Percentiles rank a stretch among this genome's conserved stretches.
Conservation (phyloP, 2,888 invertebrate genomes). For the Sarcophaga subvicina region DNA sequence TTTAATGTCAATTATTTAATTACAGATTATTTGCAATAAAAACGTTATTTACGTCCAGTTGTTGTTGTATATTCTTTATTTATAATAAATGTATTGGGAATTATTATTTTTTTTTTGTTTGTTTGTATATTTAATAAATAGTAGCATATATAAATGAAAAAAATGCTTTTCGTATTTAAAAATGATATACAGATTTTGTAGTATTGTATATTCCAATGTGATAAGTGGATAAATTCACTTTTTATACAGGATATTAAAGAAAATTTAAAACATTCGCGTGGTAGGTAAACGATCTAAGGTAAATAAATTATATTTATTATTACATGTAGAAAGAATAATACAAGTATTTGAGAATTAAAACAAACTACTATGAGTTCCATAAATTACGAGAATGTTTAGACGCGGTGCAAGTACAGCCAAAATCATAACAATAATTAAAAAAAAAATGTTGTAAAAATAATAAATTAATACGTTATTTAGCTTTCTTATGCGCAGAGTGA, state of each 20-base stretch:
- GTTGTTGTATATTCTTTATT: conserved; percentile 63
- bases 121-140: conserved; percentile 48
- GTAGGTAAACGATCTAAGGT: conserved; percentile 18
- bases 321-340: too few species aligned
- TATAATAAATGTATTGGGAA: conserved; percentile 60
- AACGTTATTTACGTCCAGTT: conserved; percentile 17
- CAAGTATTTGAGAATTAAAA: conserved; percentile 11
- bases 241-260: neutral
- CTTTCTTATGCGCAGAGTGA: neutral
- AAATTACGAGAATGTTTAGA: conserved; percentile 43
- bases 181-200: neutral
- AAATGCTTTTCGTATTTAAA: conserved; percentile 12
- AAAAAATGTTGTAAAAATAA: conserved; percentile 12
- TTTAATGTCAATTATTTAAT: too few species aligned
- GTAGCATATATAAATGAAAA: conserved; percentile 51
- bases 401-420: conserved; percentile 24
- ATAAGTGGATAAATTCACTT: conserved; percentile 15
- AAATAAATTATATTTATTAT: conserved; percentile 4
- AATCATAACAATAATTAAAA: conserved; percentile 43
- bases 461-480: conserved; percentile 27
- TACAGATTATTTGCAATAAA: neutral
- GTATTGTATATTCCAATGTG: conserved; percentile 21
- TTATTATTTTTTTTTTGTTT: conserved; percentile 32
- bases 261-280: conserved; percentile 11
- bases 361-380: conserved; percentile 24